These are phyloP conservation scores for Oscheius sp. DNA, from an alignment of 2,888 invertebrate species.

Conservation along the genomic window DNA sequence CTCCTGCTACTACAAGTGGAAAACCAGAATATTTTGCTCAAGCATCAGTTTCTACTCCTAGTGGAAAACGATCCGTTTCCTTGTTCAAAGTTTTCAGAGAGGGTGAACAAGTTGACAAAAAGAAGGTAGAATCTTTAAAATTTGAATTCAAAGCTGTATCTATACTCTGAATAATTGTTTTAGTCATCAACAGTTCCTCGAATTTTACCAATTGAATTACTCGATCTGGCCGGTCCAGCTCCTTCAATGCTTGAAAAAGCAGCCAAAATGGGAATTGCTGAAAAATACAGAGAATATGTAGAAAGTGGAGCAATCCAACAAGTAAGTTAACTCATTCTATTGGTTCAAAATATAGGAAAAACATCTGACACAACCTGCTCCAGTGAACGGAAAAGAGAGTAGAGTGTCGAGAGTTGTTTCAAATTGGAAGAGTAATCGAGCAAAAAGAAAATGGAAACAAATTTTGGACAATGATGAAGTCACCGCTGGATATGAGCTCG, in stretches of 20 bases:
- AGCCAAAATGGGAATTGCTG: conserved; percentile 51
- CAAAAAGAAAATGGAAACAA: conserved; percentile 63
- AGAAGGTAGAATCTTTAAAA: conserved; percentile 17
- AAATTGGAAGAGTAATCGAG: conserved; percentile 61
- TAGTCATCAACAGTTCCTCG: neutral
- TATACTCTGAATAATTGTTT: neutral
- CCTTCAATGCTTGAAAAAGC: conserved; percentile 49
- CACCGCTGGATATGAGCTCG: conserved; percentile 54
- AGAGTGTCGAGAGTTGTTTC: conserved; percentile 53
- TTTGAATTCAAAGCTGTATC: too few relatives aligned
- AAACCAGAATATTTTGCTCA: conserved; percentile 9
- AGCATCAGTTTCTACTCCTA: conserved; percentile 31
- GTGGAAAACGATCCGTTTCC: neutral
- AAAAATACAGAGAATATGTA: conserved; percentile 60
- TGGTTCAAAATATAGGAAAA: neutral
- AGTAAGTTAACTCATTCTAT: conserved; percentile 5
- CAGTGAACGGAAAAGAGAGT: conserved; percentile 44
- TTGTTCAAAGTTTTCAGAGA: conserved; percentile 28
- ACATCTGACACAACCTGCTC: conserved; percentile 59
- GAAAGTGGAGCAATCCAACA: conserved; percentile 53
- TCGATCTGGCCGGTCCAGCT: conserved; percentile 44
- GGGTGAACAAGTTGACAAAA: conserved; percentile 34
- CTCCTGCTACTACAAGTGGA: too few relatives aligned
- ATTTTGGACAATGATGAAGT: conserved; percentile 54
- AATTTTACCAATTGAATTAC: conserved; percentile 41